Conservation (phyloP, 2,888 invertebrate genomes). For the Amiota communis region DNA sequence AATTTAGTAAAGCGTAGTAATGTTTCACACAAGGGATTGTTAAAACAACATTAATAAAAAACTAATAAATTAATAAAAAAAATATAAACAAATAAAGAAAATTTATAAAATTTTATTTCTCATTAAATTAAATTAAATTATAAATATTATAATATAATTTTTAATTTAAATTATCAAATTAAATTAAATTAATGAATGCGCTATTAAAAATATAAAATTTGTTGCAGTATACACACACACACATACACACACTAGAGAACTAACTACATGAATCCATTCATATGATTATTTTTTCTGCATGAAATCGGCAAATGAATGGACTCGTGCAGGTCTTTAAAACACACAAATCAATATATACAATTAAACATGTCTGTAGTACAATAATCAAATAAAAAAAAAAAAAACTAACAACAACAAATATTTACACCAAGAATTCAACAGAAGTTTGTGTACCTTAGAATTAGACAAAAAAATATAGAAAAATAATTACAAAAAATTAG, state of each 20-base stretch:
- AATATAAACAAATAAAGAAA: not conserved
- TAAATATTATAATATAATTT: not conserved
- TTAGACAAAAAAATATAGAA: no score
- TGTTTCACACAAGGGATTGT: slow-evolving; percentile 67
- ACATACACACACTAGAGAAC: not conserved
- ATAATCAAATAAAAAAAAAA: not conserved
- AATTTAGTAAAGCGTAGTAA: slow-evolving; percentile 36
- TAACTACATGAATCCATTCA: no score
- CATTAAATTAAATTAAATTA: not conserved
- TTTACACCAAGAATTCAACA: not conserved
- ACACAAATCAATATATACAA: no score
- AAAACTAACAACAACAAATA: not conserved
- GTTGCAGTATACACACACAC: no score
- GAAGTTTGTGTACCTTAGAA: not conserved
- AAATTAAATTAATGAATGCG: no score
- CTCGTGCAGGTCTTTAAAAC: no score
- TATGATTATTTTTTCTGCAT: no score
- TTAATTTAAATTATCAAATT: not conserved
- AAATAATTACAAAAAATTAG: no score
- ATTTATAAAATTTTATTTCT: slow-evolving; percentile 2
- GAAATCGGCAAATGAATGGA: no score
- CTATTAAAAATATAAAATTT: no score
- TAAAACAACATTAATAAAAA: slow-evolving; percentile 28
- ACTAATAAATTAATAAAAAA: not conserved
- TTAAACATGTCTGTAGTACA: not conserved